Conservation (phyloP, 2,113 vertebrate species). For the Poeciliopsis prolifica region DNA sequence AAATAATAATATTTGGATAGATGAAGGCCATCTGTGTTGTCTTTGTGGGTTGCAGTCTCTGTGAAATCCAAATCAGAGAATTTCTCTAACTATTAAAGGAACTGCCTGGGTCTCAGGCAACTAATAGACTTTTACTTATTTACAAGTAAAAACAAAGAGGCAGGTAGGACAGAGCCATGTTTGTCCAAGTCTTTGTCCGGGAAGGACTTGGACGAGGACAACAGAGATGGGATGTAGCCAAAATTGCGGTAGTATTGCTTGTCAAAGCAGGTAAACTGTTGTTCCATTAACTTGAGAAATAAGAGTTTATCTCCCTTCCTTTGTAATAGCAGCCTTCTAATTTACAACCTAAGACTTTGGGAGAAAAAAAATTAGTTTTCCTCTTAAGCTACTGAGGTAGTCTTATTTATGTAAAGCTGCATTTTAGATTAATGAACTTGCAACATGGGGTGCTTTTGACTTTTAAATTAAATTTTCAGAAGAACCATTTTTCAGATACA, state of each 20-base stretch:
- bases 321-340: slow-evolving; percentile 55
- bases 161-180: slow-evolving; percentile 1
- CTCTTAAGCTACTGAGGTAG: slow-evolving; percentile 45
- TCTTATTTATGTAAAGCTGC: slow-evolving; percentile 61
- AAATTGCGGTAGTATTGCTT: slow-evolving; percentile 27
- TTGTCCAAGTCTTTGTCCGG: too few species aligned
- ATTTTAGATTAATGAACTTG: slow-evolving; percentile 68
- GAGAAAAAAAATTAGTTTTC: slow-evolving; percentile 57
- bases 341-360: slow-evolving; percentile 60
- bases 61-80: slow-evolving; percentile 59
- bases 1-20: slow-evolving; percentile 57
- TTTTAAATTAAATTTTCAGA: slow-evolving; percentile 69
- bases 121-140: slow-evolving; percentile 27
- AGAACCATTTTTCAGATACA: slow-evolving; percentile 66
- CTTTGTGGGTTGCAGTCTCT: slow-evolving; percentile 39
- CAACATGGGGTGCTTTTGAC: slow-evolving; percentile 52
- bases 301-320: slow-evolving; percentile 38
- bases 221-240: slow-evolving; percentile 17
- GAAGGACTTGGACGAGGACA: slow-evolving; percentile 2
- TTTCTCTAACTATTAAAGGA: slow-evolving; percentile 29
- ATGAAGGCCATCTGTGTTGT: slow-evolving; percentile 46
- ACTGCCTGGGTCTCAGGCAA: slow-evolving; percentile 25
- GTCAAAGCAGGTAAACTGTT: slow-evolving; percentile 44
- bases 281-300: slow-evolving; percentile 63
- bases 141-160: background rate